A percentile compares a stretch with the other conserved stretches of the same genome.
phyloP scores from a whole-genome alignment of 2,113 vertebrate species.

The Thymallus thymallus region DNA sequence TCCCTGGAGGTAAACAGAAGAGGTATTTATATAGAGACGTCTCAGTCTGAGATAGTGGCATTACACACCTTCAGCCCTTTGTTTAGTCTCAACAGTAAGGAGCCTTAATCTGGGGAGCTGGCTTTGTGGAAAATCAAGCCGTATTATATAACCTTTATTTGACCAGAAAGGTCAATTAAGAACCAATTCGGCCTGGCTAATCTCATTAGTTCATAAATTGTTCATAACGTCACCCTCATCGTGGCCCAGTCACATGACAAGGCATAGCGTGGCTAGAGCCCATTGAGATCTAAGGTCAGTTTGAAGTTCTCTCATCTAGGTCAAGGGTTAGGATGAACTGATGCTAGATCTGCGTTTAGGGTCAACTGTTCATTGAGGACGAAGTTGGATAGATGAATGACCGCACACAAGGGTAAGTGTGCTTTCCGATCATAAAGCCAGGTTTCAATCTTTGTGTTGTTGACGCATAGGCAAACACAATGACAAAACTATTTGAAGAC shows the following conservation, averaged over 20 bases:
- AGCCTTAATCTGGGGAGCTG: conserved; percentile 46
- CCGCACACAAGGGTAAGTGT: background rate
- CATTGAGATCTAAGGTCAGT: background rate
- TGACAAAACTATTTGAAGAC: conserved; percentile 9
- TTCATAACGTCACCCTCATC: conserved; percentile 31
- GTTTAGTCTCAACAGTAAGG: conserved; percentile 45
- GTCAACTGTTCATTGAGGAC: background rate
- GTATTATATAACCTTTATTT: conserved; percentile 22
- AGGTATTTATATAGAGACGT: background rate
- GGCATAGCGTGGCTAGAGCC: background rate
- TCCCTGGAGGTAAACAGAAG: background rate
- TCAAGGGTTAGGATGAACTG: background rate
- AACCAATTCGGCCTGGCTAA: conserved; percentile 21
- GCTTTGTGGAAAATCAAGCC: conserved; percentile 51
- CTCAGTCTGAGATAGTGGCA: background rate
- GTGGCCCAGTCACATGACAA: conserved; percentile 37
- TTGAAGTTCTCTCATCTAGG: background rate
- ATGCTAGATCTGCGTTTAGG: background rate
- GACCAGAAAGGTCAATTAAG: too few relatives aligned
- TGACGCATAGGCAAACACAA: background rate
- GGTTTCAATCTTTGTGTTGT: background rate
- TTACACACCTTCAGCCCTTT: conserved; percentile 49
- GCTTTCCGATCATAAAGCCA: background rate
- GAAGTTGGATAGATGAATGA: background rate
- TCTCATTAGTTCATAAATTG: conserved; percentile 52